A percentile compares a stretch with the other conserved stretches of the same genome.
These are phyloP conservation scores for Eupithecia tripunctaria DNA, from an alignment of 2,888 invertebrate species.

Conservation along the genomic window DNA sequence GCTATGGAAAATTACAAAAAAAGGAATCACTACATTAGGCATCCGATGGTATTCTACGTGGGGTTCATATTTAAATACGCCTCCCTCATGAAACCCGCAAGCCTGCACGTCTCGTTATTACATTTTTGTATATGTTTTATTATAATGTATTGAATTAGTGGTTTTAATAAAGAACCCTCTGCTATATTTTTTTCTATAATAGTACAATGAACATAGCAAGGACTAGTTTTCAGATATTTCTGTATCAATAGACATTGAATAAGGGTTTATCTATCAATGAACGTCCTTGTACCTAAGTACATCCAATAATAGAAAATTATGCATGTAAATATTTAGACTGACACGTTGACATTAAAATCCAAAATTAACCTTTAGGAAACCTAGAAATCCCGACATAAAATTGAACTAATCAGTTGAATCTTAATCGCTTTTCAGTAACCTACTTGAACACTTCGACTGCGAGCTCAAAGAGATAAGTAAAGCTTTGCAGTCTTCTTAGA, in stretches of 20 bases:
- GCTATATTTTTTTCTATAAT: too few species aligned
- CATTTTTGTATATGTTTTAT: too few species aligned
- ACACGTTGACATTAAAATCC: background rate
- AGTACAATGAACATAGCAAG: too few species aligned
- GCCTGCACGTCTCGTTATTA: too few species aligned
- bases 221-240: too few species aligned
- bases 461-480: conserved; percentile 57
- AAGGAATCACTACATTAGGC: background rate
- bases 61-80: background rate
- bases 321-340: background rate
- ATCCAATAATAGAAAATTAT: background rate
- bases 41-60: too few species aligned
- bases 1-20: background rate
- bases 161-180: too few species aligned
- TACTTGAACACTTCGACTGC: conserved; percentile 46
- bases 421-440: conserved; percentile 58
- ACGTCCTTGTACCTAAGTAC: background rate
- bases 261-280: too few species aligned
- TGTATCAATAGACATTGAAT: too few species aligned
- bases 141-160: too few species aligned
- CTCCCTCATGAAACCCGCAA: too few species aligned
- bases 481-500: conserved; percentile 46
- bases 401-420: conserved; percentile 61
- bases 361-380: background rate
- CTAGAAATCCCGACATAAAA: background rate